Evolutionary conservation across 2,888 invertebrate species (phyloP).

Genomic region (Ellobium chinense): DNA sequence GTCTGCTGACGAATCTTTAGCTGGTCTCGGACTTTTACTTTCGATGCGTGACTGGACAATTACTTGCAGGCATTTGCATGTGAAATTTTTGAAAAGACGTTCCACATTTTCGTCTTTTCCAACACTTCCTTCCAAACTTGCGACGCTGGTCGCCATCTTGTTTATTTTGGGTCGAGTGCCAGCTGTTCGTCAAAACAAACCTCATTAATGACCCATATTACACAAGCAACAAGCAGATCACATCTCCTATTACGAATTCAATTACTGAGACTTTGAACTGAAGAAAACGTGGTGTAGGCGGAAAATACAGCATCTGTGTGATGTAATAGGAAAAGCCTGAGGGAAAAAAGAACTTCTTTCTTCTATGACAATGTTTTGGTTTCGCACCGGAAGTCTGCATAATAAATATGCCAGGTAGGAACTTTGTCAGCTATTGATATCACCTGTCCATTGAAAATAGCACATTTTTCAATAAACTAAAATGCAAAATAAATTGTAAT

Average conservation of each 20-base stretch:
- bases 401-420: not conserved
- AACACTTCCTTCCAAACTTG: constrained; percentile 29
- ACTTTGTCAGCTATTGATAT: not conserved
- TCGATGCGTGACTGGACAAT: constrained; percentile 44
- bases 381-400: constrained; percentile 10
- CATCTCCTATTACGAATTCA: no score
- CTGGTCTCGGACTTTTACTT: not conserved
- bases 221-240: no score
- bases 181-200: not conserved
- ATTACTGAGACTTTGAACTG: not conserved
- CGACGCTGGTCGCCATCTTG: constrained; percentile 37
- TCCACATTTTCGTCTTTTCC: constrained; percentile 38
- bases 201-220: not conserved
- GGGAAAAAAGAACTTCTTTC: not conserved
- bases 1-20: constrained; percentile 23
- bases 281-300: no score
- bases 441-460: not conserved
- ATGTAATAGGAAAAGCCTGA: not conserved
- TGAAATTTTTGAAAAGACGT: constrained; percentile 36
- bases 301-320: not conserved
- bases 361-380: not conserved
- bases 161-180: not conserved
- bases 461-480: not conserved
- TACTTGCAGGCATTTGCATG: constrained; percentile 43
- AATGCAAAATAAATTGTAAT: no score